phyloP scores from a whole-genome alignment of 1,140 invertebrate species.

The Zaprionus africanus region DNA sequence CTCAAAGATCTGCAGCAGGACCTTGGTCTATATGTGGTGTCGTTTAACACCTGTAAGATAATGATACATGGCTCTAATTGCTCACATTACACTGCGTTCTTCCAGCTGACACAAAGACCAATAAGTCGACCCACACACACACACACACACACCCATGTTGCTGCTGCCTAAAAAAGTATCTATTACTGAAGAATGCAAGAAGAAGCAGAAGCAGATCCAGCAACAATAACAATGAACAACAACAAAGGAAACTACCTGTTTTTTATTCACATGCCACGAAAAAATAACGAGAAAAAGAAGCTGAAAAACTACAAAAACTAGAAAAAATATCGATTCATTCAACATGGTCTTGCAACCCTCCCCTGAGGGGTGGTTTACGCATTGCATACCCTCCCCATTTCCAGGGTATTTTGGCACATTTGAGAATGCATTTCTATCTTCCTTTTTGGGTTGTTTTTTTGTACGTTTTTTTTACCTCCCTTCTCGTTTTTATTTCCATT shows the following conservation, averaged over 20 bases:
- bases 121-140: conserved; percentile 68
- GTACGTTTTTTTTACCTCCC: conserved; percentile 27
- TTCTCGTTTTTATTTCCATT: conserved; percentile 3
- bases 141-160: conserved; percentile 59
- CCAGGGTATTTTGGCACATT: conserved; percentile 31
- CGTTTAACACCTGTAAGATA: conserved; percentile 70
- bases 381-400: conserved; percentile 52
- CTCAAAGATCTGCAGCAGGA: background rate
- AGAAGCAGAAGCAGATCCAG: background rate
- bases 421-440: conserved; percentile 33
- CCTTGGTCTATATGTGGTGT: conserved; percentile 27
- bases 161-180: conserved; percentile 64
- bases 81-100: conserved; percentile 62
- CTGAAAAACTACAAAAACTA: conserved; percentile 9
- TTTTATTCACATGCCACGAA: conserved; percentile 66
- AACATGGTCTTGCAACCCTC: conserved; percentile 64
- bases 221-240: conserved; percentile 24
- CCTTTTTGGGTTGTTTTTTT: conserved; percentile 44
- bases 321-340: conserved; percentile 61
- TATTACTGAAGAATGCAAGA: conserved; percentile 46
- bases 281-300: conserved; percentile 4
- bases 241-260: conserved; percentile 63
- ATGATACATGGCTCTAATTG: conserved; percentile 67
- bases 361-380: conserved; percentile 58
- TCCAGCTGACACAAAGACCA: conserved; percentile 76